Conservation (phyloP, 2,797 vertebrate species). For the Chanos chanos region DNA sequence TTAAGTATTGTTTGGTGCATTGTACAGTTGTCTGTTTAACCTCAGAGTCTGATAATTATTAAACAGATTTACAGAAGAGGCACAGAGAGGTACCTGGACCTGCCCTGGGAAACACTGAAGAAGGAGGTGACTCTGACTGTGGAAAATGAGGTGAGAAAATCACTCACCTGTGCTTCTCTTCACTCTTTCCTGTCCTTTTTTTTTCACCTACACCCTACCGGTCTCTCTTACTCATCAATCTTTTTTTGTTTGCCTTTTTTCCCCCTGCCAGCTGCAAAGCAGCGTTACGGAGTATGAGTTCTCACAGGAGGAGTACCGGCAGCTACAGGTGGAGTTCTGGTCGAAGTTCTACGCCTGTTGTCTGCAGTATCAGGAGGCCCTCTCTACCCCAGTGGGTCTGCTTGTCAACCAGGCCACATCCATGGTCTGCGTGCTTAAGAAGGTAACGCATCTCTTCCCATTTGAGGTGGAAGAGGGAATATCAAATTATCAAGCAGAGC, state of each 20-base stretch:
- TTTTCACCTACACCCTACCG: neutral
- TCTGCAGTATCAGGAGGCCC: conserved; percentile 90
- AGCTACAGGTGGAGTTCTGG: conserved; percentile 93
- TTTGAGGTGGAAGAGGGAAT: no score
- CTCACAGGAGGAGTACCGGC: conserved; percentile 88
- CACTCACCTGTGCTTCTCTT: neutral
- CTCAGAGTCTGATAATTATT: neutral
- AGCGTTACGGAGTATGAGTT: conserved; percentile 90
- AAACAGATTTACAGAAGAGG: conserved; percentile 86
- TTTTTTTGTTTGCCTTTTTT: neutral
- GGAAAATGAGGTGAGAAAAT: conserved; percentile 80
- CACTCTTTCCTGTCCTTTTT: neutral
- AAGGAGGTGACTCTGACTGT: conserved; percentile 88
- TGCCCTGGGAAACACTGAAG: conserved; percentile 84
- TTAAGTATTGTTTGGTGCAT: neutral
- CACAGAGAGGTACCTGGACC: conserved; percentile 70
- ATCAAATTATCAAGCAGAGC: no score
- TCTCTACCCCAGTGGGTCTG: conserved; percentile 82
- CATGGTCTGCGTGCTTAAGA: conserved; percentile 88
- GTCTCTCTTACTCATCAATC: neutral
- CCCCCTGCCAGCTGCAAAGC: conserved; percentile 90
- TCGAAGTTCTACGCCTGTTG: conserved; percentile 93
- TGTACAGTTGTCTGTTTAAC: neutral
- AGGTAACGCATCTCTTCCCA: conserved; percentile 73
- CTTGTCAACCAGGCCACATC: conserved; percentile 75